These are phyloP conservation scores for Merodon equestris DNA, from an alignment of 2,888 invertebrate genomes.

Conservation along the genomic window DNA sequence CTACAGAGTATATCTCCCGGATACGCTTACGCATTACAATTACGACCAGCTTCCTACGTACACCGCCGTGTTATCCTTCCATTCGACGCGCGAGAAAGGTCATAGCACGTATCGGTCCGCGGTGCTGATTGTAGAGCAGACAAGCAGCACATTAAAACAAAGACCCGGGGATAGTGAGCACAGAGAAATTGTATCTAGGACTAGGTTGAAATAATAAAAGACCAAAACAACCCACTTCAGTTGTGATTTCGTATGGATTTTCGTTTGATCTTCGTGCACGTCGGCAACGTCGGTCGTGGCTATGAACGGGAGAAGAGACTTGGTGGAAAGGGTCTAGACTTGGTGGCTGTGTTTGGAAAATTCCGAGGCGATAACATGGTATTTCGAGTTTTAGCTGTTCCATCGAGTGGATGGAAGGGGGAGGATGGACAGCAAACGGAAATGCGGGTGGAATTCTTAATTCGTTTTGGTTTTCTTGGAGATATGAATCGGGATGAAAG, in stretches of 20 bases:
- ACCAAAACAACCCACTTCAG: too few relatives aligned
- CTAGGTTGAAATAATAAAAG: too few relatives aligned
- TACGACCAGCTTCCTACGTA: constrained; percentile 9
- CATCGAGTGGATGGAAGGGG: constrained; percentile 8
- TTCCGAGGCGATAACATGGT: constrained; percentile 33
- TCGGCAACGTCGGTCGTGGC: neutral
- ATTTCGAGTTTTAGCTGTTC: too few relatives aligned
- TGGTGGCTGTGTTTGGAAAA: constrained; percentile 61
- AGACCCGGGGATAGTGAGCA: constrained; percentile 11
- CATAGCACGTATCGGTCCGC: constrained; percentile 64
- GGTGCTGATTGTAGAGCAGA: constrained; percentile 59
- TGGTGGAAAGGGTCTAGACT: constrained; percentile 61
- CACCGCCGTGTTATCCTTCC: constrained; percentile 1
- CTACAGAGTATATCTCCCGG: constrained; percentile 35
- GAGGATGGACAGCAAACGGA: constrained; percentile 21
- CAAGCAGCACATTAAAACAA: constrained; percentile 48
- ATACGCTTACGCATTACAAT: constrained; percentile 65
- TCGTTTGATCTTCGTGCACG: constrained; percentile 61
- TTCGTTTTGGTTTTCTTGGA: constrained; percentile 43
- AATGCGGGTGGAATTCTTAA: constrained; percentile 67
- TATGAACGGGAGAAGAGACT: neutral
- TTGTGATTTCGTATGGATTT: constrained; percentile 60
- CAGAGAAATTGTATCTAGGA: constrained; percentile 42
- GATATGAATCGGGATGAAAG: constrained; percentile 64
- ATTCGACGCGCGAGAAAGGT: constrained; percentile 42